A percentile compares a stretch with the other conserved stretches of the same genome.
These are phyloP conservation scores for Aporrectodea caliginosa DNA, from an alignment of 1,140 invertebrate species.

Conservation along the genomic window DNA sequence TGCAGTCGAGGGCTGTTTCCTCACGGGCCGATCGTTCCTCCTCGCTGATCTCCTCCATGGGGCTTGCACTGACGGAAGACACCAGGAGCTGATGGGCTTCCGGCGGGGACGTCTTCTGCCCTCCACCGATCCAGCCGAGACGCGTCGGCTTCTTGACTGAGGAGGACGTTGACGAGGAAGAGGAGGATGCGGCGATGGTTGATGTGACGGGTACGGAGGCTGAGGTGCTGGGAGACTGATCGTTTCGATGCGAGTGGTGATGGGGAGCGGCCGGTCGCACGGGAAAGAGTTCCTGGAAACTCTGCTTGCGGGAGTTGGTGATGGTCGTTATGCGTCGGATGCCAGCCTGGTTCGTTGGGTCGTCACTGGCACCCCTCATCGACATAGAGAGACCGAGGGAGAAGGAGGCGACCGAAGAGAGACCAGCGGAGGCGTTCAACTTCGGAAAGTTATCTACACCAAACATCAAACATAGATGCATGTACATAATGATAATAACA, in stretches of 20 bases:
- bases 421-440: constrained; percentile 20
- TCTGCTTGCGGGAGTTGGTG: not conserved
- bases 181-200: not conserved
- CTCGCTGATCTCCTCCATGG: not conserved
- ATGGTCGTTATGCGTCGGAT: not conserved
- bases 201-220: not conserved
- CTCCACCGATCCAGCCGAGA: not conserved
- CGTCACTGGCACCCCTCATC: constrained; percentile 4
- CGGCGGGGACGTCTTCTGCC: not conserved
- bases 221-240: not conserved
- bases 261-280: not conserved
- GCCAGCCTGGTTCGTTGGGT: not conserved
- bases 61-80: not conserved
- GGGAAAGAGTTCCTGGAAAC: not conserved
- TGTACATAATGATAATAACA: not conserved
- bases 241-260: not conserved
- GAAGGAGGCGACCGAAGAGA: constrained; percentile 18
- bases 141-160: not conserved
- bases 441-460: not conserved
- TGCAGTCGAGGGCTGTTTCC: too few relatives aligned
- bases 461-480: not conserved
- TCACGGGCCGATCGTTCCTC: not conserved
- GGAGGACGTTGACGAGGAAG: not conserved
- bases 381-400: constrained; percentile 22
- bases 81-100: not conserved